Conservation (phyloP, 2,888 invertebrate species). For the Lottia gigantea region DNA sequence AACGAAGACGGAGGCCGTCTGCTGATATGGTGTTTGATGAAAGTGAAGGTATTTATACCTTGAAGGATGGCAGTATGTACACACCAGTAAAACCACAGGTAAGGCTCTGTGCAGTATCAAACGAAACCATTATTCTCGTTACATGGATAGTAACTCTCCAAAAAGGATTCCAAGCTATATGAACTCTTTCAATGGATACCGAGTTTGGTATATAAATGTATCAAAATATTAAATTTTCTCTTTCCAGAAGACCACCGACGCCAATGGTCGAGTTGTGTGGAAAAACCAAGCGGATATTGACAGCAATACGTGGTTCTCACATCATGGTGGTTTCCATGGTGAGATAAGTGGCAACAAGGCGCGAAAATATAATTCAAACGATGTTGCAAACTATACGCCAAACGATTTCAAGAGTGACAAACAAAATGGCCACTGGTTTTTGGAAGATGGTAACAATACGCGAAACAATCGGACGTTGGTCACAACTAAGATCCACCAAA, state of each 20-base stretch:
- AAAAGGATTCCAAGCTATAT: no score
- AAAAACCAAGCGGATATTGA: neutral
- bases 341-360: neutral
- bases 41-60: neutral
- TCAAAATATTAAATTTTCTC: no score
- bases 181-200: no score
- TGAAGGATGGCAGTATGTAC: conserved; percentile 3
- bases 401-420: neutral
- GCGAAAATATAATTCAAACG: neutral
- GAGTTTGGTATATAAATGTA: no score
- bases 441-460: neutral
- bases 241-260: neutral
- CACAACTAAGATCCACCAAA: neutral
- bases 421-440: conserved; percentile 6
- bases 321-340: neutral
- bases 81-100: conserved; percentile 1
- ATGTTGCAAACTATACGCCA: neutral
- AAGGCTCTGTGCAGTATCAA: no score
- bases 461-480: neutral
- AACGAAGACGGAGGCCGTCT: neutral
- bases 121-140: no score
- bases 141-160: no score
- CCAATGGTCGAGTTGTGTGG: neutral
- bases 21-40: conserved; percentile 7
- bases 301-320: neutral